phyloP scores from a whole-genome alignment of 2,113 vertebrate species.

The Tautogolabrus adspersus region DNA sequence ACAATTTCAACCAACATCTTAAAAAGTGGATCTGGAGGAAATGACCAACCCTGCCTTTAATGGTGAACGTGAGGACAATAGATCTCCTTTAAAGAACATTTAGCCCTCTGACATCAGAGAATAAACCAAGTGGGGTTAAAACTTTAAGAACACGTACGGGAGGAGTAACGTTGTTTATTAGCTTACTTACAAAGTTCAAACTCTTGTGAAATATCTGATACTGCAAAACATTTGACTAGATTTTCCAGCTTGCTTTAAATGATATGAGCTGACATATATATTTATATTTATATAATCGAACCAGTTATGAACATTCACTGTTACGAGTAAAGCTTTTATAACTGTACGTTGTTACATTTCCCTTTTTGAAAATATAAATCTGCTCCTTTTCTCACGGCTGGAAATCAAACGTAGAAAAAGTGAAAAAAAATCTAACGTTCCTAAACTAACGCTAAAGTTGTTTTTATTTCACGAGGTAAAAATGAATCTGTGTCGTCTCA shows the following conservation, averaged over 20 bases:
- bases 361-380: conserved; percentile 54
- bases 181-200: conserved; percentile 13
- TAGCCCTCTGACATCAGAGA: neutral
- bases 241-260: conserved; percentile 1
- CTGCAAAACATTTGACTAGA: neutral
- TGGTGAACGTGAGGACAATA: too few species aligned
- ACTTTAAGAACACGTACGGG: conserved; percentile 4
- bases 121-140: neutral
- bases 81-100: neutral
- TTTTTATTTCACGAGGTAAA: conserved; percentile 68
- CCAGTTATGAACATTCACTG: conserved; percentile 29
- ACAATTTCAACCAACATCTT: too few species aligned
- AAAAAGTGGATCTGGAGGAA: too few species aligned
- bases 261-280: conserved; percentile 3
- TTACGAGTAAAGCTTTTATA: neutral
- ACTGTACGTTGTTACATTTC: conserved; percentile 37
- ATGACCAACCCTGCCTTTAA: too few species aligned
- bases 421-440: neutral
- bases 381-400: conserved; percentile 1
- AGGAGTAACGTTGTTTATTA: conserved; percentile 19
- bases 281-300: conserved; percentile 12
- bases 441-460: conserved; percentile 41
- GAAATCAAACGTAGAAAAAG: conserved; percentile 6
- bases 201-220: neutral
- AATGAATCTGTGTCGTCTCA: conserved; percentile 58